Base-by-base conservation (phyloP, 1,140 invertebrate genomes). In the Cyclargus thomasi region DNA sequence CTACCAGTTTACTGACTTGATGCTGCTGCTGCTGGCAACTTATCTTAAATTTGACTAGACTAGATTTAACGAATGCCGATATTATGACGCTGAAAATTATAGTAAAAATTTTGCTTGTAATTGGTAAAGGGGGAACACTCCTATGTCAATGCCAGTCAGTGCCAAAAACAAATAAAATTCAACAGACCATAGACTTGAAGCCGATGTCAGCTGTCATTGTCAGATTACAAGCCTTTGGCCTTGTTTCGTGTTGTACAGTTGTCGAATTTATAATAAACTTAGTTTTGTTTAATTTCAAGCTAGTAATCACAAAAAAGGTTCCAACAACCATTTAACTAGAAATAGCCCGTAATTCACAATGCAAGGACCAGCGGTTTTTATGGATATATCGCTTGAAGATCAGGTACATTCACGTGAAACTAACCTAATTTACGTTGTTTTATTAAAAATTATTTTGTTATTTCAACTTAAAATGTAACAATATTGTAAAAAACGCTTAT, bases 331-430 rank as follows among this genome's bases (percentile, higher is more conserved):
- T 11, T 57, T 57, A 20, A 20, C 55, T 0, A 20, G 11, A 63
- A 21, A 22, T 29, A 68, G 11, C 21, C 47, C 65, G 66, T 35
- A 64, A 74, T 59, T 53, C 70, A 90, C 72, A 65, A 95, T 95
- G 95, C 93, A 95, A 78, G 94, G 94, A 8, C 95, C 94, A 70
- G 93, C 95, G 53, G 94, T 96, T 84, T 96, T 95, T 92, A 96
- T 96, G 91, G 95, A 96, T 86, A 92, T 95, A 79, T 93, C 94
- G 16, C 91, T 95, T 64, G 95, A 96, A 79, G 95, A 96, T 81
- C 95, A 96, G 93, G 95, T 96, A 79, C 78, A 80, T 80, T 76
- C 71, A 78, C 64, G 72, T 79, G 65, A 80, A 80, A 74, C 79
- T 87, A 86, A 87, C 86, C 83, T 85, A 63, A 64, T 66, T 1